phyloP scores from a whole-genome alignment of 1,140 invertebrate genomes.

The Popillia japonica region DNA sequence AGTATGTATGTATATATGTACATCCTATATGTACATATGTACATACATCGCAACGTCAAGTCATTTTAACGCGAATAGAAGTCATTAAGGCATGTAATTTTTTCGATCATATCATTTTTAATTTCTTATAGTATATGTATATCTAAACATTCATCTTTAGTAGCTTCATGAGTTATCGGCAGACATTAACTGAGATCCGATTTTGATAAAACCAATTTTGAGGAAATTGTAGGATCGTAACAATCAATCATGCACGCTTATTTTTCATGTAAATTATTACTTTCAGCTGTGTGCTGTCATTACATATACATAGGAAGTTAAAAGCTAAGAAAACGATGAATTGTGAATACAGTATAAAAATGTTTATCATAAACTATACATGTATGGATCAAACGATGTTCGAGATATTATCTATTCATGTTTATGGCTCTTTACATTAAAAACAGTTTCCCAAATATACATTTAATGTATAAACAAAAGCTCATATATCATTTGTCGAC shows the following conservation, averaged over 20 bases:
- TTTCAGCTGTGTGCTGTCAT: background rate
- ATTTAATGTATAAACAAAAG: constrained; percentile 7
- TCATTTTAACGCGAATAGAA: too few relatives aligned
- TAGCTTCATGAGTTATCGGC: background rate
- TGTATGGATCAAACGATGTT: background rate
- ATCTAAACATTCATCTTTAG: background rate
- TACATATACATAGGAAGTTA: background rate
- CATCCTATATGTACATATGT: too few relatives aligned
- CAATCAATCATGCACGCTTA: background rate
- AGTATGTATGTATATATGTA: too few relatives aligned
- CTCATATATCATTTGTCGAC: background rate
- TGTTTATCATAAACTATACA: background rate
- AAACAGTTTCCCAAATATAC: background rate
- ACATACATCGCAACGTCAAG: too few relatives aligned
- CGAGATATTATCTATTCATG: background rate
- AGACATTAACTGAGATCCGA: background rate
- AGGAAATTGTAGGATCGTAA: background rate
- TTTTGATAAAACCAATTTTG: constrained; percentile 12
- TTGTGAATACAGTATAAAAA: background rate
- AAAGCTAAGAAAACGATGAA: background rate
- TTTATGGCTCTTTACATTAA: background rate
- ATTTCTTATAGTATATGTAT: too few relatives aligned
- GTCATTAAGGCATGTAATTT: too few relatives aligned
- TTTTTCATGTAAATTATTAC: constrained; percentile 8
- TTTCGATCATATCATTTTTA: too few relatives aligned